These are phyloP conservation scores for Hycleus cichorii DNA, from an alignment of 1,140 invertebrate genomes.

Conservation along the genomic window DNA sequence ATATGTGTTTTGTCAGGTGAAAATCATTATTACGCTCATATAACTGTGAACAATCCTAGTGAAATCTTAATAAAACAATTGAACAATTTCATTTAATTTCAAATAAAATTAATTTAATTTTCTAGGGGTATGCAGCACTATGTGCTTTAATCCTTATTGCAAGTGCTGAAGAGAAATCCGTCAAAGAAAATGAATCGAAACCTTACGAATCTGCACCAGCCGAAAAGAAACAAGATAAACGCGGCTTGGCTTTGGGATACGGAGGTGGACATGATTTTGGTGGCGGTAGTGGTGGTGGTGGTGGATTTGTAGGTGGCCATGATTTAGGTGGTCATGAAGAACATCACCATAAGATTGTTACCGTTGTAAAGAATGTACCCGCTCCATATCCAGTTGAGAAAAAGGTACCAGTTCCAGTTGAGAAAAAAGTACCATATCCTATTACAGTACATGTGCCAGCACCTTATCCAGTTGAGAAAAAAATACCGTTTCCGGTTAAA, in stretches of 20 bases:
- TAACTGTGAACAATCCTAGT: background rate
- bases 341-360: constrained; percentile 61
- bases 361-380: constrained; percentile 62
- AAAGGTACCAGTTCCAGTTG: constrained; percentile 38
- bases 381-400: constrained; percentile 38
- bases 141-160: constrained; percentile 46
- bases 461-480: constrained; percentile 65
- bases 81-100: background rate
- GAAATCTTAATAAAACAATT: background rate
- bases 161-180: constrained; percentile 41
- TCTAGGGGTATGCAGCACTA: constrained; percentile 41
- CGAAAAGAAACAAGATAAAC: constrained; percentile 58
- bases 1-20: constrained; percentile 1
- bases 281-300: constrained; percentile 42
- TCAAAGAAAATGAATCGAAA: constrained; percentile 41
- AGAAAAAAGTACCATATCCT: constrained; percentile 57
- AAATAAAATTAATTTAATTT: background rate
- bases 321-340: constrained; percentile 38
- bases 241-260: constrained; percentile 50
- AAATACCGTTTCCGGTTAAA: constrained; percentile 59
- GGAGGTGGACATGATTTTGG: constrained; percentile 51
- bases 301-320: constrained; percentile 25
- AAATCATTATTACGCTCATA: background rate
- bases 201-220: constrained; percentile 33
- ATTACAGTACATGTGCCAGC: constrained; percentile 48